phyloP scores from a whole-genome alignment of 2,888 invertebrate species.

The Drosophila emarginata region DNA sequence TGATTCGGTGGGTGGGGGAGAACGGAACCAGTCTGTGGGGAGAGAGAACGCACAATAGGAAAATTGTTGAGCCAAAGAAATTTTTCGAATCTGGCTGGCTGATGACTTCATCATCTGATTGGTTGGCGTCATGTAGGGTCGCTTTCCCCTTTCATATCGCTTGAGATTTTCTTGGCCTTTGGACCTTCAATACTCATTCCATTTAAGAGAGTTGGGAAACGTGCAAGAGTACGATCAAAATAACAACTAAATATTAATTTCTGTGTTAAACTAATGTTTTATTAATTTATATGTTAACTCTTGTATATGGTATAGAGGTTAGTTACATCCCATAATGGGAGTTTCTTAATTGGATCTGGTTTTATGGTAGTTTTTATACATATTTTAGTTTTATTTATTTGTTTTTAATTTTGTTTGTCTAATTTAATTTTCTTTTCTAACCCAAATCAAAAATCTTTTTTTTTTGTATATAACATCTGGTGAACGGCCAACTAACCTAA shows the following conservation, averaged over 20 bases:
- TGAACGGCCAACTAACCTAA: slow-evolving; percentile 63
- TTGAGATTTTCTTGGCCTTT: slow-evolving; percentile 5
- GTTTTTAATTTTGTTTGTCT: slow-evolving; percentile 38
- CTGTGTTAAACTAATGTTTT: slow-evolving; percentile 1
- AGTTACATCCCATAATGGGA: slow-evolving; percentile 2
- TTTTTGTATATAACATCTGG: slow-evolving; percentile 51
- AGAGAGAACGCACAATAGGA: slow-evolving; percentile 18
- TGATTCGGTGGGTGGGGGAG: background rate
- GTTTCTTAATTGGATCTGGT: slow-evolving; percentile 32
- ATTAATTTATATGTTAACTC: slow-evolving; percentile 1
- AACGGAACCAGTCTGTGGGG: background rate
- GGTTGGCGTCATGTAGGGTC: slow-evolving; percentile 44
- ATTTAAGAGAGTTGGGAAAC: background rate
- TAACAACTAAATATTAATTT: background rate
- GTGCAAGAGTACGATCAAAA: background rate
- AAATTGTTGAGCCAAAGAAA: slow-evolving; percentile 31
- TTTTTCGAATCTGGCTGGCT: slow-evolving; percentile 41
- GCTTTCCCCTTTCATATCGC: slow-evolving; percentile 3
- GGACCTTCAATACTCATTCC: background rate
- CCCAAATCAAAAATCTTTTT: slow-evolving; percentile 29
- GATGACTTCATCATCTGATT: slow-evolving; percentile 60
- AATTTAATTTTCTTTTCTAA: slow-evolving; percentile 64
- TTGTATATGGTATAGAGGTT: background rate
- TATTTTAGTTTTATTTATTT: slow-evolving; percentile 37
- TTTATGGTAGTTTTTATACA: slow-evolving; percentile 54